These are phyloP conservation scores for Mus pahari DNA, from an alignment of 2,113 vertebrate species.

Conservation along the genomic window DNA sequence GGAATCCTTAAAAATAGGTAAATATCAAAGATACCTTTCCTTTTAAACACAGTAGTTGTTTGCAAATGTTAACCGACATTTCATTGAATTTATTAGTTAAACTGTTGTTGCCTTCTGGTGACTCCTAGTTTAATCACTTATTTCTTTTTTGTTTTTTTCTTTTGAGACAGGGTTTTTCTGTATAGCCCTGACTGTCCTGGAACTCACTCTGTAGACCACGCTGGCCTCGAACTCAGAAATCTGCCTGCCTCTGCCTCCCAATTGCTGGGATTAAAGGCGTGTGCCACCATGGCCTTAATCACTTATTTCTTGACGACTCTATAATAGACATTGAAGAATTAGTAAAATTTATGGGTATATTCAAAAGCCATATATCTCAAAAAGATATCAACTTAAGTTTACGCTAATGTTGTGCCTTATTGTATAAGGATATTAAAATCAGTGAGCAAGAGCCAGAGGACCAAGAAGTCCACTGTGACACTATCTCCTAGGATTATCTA, in stretches of 20 bases:
- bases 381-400: neutral
- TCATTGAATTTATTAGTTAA: neutral
- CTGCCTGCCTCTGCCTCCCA: no score
- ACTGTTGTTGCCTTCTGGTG: neutral
- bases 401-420: neutral
- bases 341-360: neutral
- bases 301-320: neutral
- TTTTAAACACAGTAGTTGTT: neutral
- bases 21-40: neutral
- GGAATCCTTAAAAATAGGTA: neutral
- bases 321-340: neutral
- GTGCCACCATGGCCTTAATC: no score
- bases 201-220: no score
- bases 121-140: neutral
- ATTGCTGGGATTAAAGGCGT: no score
- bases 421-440: neutral
- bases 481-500: neutral
- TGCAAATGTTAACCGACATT: neutral
- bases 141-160: no score
- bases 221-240: no score
- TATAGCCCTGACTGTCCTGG: no score
- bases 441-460: neutral
- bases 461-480: neutral
- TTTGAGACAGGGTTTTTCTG: no score
- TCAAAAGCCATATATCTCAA: conserved; percentile 2